Evolutionary conservation across 92 coral and sea anemone species (phyloP).

Genomic region (Parazoanthus swiftii): DNA sequence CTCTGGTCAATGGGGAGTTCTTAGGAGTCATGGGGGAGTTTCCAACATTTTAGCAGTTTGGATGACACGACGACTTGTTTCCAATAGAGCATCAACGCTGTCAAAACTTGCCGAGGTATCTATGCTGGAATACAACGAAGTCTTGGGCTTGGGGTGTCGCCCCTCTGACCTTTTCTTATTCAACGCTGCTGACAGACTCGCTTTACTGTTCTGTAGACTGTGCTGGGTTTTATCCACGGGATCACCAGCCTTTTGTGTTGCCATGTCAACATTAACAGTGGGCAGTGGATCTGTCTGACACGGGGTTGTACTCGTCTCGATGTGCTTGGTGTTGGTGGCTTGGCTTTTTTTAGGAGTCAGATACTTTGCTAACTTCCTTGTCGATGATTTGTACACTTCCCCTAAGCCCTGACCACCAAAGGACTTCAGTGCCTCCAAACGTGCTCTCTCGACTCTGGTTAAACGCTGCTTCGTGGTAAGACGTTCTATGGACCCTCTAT

Average conservation of each 20-base stretch:
- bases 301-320: slow-evolving; percentile 41
- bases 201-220: not conserved
- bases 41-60: slow-evolving; percentile 67
- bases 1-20: not conserved
- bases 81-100: slow-evolving; percentile 59
- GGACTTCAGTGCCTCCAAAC: slow-evolving; percentile 76
- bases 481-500: not conserved
- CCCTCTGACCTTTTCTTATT: not conserved
- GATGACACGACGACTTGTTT: slow-evolving; percentile 72
- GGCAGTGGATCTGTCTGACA: slow-evolving; percentile 43
- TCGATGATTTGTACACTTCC: slow-evolving; percentile 68
- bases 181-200: not conserved
- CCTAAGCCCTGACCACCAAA: slow-evolving; percentile 71
- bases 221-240: not conserved
- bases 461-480: slow-evolving; percentile 16
- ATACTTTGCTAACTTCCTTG: slow-evolving; percentile 78
- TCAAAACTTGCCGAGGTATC: slow-evolving; percentile 55
- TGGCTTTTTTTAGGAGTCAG: slow-evolving; percentile 66
- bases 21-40: slow-evolving; percentile 54
- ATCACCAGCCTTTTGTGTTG: not conserved
- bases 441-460: slow-evolving; percentile 70
- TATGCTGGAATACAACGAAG: slow-evolving; percentile 51
- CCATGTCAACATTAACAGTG: not conserved
- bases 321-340: slow-evolving; percentile 51
- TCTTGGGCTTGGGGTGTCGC: slow-evolving; percentile 38